Evolutionary conservation across 2,888 invertebrate genomes (phyloP).

Genomic region (Drosophila algonquin): DNA sequence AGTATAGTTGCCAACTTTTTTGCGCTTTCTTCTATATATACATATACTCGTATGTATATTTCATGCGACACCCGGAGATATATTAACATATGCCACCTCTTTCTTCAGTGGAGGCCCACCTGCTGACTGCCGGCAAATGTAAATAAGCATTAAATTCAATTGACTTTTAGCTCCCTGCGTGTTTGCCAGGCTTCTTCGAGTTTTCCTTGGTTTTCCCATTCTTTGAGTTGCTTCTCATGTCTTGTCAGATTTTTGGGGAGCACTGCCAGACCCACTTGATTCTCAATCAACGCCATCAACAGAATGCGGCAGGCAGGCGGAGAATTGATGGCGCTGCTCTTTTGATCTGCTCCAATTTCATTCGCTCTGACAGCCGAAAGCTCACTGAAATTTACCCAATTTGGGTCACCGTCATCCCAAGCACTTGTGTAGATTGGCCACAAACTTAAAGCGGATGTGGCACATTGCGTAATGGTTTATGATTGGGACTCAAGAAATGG

Average conservation of each 20-base stretch:
- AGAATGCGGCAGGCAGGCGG: slow-evolving; percentile 28
- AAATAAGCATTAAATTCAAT: slow-evolving; percentile 67
- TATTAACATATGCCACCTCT: slow-evolving; percentile 11
- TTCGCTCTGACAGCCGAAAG: slow-evolving; percentile 48
- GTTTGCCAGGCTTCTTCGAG: slow-evolving; percentile 24
- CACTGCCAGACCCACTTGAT: slow-evolving; percentile 48
- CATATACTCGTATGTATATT: slow-evolving; percentile 15
- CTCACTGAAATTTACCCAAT: slow-evolving; percentile 40
- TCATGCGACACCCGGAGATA: not conserved
- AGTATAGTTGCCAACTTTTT: slow-evolving; percentile 34
- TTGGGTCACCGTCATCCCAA: slow-evolving; percentile 24
- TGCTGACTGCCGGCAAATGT: slow-evolving; percentile 45
- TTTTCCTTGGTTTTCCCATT: slow-evolving; percentile 8
- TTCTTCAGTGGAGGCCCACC: slow-evolving; percentile 15
- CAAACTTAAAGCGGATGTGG: slow-evolving; percentile 13
- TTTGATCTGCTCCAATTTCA: slow-evolving; percentile 60
- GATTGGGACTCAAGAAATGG: slow-evolving; percentile 21
- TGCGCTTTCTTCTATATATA: slow-evolving; percentile 8
- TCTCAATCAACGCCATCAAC: slow-evolving; percentile 52
- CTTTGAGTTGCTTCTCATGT: slow-evolving; percentile 2
- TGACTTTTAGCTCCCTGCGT: slow-evolving; percentile 47
- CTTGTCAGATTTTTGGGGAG: slow-evolving; percentile 24
- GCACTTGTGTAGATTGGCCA: slow-evolving; percentile 7
- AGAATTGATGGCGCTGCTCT: slow-evolving; percentile 58
- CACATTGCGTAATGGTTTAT: slow-evolving; percentile 29